Evolutionary conservation across 2,888 invertebrate species (phyloP).

Genomic region (Thymelicus lineola): DNA sequence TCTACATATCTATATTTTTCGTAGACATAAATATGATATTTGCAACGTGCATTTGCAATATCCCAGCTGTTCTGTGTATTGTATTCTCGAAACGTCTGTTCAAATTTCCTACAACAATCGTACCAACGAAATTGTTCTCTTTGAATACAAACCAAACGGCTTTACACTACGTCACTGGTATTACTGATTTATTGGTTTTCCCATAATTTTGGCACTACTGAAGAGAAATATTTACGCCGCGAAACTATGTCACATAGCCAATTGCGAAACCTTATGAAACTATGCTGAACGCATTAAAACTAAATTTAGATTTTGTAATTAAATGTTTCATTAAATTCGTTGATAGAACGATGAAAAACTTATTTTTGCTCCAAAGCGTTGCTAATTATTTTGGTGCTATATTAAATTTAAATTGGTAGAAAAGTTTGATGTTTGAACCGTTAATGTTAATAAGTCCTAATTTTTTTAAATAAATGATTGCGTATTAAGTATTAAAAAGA

Average conservation of each 20-base stretch:
- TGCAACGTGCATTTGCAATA: slow-evolving; percentile 2
- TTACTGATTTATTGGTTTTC: slow-evolving; percentile 42
- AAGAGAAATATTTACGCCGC: slow-evolving; percentile 19
- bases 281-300: background rate
- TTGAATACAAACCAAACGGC: slow-evolving; percentile 35
- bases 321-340: background rate
- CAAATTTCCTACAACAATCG: slow-evolving; percentile 12
- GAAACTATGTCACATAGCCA: slow-evolving; percentile 5
- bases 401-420: too few species aligned
- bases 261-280: slow-evolving; percentile 1
- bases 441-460: too few species aligned
- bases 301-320: background rate
- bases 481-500: too few species aligned
- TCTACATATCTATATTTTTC: too few species aligned
- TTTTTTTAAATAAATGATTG: too few species aligned
- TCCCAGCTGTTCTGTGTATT: background rate
- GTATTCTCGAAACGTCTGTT: slow-evolving; percentile 16
- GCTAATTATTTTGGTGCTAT: too few species aligned
- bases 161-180: slow-evolving; percentile 22
- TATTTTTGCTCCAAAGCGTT: too few species aligned
- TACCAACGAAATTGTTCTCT: slow-evolving; percentile 20
- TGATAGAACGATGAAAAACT: background rate
- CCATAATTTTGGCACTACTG: slow-evolving; percentile 37
- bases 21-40: background rate
- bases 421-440: too few species aligned